phyloP scores from a whole-genome alignment of 2,888 invertebrate species.

The Plusia festucae region DNA sequence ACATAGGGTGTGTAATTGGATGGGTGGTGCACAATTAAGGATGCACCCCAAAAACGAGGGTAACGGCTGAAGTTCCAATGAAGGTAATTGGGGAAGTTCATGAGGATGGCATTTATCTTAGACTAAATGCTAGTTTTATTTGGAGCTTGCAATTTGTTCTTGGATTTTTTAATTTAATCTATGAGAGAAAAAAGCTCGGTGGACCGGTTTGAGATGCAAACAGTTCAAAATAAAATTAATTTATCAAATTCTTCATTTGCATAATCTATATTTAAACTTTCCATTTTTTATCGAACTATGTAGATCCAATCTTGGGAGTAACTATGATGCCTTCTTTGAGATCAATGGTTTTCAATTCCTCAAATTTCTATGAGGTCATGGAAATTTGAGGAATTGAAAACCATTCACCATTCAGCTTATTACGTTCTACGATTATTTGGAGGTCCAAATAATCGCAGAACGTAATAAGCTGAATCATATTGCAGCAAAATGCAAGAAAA shows the following conservation, averaged over 20 bases:
- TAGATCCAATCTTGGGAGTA: not conserved
- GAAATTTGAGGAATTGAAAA: too few relatives aligned
- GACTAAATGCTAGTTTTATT: conserved; percentile 53
- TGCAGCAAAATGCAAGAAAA: not conserved
- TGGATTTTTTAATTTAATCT: conserved; percentile 11
- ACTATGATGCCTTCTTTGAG: not conserved
- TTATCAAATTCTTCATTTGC: too few relatives aligned
- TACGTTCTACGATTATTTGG: too few relatives aligned
- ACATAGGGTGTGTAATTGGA: conserved; percentile 27
- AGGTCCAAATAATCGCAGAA: not conserved
- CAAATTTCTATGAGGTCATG: not conserved
- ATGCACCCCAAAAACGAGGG: conserved; percentile 69
- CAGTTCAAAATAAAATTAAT: too few relatives aligned
- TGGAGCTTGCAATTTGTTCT: conserved; percentile 7
- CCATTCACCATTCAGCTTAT: too few relatives aligned
- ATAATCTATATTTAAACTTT: too few relatives aligned
- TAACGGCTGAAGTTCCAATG: conserved; percentile 63
- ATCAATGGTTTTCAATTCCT: not conserved
- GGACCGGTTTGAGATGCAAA: not conserved
- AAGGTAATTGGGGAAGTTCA: conserved; percentile 54
- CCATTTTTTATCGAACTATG: too few relatives aligned
- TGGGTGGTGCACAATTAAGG: conserved; percentile 50
- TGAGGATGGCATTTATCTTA: conserved; percentile 47
- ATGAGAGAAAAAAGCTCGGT: not conserved
- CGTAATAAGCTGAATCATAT: not conserved